phyloP scores from a whole-genome alignment of 1,140 invertebrate species.

The Bombus fervidus region DNA sequence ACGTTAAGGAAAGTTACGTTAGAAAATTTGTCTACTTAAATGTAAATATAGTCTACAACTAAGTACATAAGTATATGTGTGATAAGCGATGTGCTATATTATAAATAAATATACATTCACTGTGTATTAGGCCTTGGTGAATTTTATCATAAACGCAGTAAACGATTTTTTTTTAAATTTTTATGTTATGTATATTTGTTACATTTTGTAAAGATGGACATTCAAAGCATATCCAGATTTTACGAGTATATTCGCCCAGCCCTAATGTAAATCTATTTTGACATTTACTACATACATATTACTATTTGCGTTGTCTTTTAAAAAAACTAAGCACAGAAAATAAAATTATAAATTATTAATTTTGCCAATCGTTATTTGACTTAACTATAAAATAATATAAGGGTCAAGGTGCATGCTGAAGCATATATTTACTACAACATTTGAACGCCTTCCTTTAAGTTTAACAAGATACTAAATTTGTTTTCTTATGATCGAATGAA shows the following conservation, averaged over 20 bases:
- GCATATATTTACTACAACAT: neutral
- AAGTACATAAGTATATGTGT: neutral
- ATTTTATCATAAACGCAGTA: slow-evolving; percentile 1
- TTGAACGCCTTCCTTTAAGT: neutral
- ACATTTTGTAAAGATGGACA: neutral
- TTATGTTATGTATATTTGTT: neutral
- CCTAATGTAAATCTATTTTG: slow-evolving; percentile 27
- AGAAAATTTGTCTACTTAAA: neutral
- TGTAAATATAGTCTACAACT: neutral
- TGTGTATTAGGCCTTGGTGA: slow-evolving; percentile 43
- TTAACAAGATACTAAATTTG: neutral
- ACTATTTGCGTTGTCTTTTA: neutral
- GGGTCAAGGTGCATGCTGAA: slow-evolving; percentile 25
- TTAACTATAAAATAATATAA: neutral
- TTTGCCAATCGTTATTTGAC: neutral
- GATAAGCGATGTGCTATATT: neutral
- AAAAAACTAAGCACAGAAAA: slow-evolving; percentile 17
- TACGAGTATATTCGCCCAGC: slow-evolving; percentile 28
- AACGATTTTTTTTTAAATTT: too few relatives aligned
- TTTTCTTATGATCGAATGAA: neutral
- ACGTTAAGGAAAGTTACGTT: neutral
- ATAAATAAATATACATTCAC: slow-evolving; percentile 21
- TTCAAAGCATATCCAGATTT: neutral
- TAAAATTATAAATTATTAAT: neutral
- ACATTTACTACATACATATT: neutral